These are phyloP conservation scores for Fratercula arctica DNA, from an alignment of 2,797 vertebrate species.

Conservation along the genomic window DNA sequence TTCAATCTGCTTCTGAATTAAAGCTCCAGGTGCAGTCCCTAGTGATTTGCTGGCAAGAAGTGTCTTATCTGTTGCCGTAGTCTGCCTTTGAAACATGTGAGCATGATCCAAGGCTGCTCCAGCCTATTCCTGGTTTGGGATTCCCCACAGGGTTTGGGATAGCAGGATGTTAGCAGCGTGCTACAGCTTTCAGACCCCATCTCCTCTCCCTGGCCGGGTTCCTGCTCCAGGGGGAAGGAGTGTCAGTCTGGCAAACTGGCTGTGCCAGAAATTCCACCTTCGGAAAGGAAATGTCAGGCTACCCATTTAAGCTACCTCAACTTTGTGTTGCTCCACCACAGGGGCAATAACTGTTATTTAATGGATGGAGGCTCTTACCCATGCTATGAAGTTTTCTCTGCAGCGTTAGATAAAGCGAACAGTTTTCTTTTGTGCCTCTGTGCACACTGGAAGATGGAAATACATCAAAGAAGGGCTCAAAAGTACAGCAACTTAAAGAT, in stretches of 20 bases:
- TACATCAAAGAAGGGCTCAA: background rate
- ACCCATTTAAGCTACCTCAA: background rate
- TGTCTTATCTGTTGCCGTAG: background rate
- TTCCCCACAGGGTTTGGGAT: background rate
- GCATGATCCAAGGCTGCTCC: background rate
- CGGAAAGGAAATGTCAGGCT: background rate
- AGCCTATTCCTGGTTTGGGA: background rate
- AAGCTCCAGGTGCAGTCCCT: conserved; percentile 1
- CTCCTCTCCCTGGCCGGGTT: background rate
- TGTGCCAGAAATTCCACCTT: background rate
- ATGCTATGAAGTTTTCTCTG: background rate
- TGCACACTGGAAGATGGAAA: background rate
- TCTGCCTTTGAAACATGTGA: background rate
- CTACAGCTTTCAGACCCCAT: background rate
- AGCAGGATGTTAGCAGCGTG: background rate
- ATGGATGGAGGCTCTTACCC: background rate
- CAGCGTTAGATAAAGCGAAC: background rate
- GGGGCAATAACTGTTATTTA: background rate
- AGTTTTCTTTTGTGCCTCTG: background rate
- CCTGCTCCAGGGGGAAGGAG: background rate
- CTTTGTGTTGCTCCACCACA: background rate
- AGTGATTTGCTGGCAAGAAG: background rate
- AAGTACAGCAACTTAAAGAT: background rate
- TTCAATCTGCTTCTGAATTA: conserved; percentile 26
- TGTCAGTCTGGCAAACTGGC: background rate